Conservation (phyloP, 1,140 invertebrate species). For the Chelonus insularis region DNA sequence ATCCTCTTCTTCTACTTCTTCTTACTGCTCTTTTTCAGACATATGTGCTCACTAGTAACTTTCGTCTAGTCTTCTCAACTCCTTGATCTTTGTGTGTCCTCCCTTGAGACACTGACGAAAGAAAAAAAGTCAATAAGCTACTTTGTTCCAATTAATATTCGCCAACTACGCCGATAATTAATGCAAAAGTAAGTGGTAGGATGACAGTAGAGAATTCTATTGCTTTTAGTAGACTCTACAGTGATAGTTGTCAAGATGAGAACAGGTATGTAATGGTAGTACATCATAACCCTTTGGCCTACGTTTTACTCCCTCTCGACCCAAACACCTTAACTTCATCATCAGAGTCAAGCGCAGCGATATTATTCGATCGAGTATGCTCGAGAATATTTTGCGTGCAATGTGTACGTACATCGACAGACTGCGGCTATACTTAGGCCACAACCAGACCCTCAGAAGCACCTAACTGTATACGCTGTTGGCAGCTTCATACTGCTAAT, state of each 20-base stretch:
- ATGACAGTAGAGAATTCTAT: neutral
- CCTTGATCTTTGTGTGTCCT: neutral
- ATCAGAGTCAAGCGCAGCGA: slow-evolving; percentile 38
- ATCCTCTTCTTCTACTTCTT: neutral
- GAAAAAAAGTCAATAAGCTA: slow-evolving; percentile 26
- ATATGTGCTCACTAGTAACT: slow-evolving; percentile 22
- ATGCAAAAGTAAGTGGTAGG: slow-evolving; percentile 24
- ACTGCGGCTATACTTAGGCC: slow-evolving; percentile 37
- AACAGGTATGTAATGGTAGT: neutral
- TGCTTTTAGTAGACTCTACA: too few relatives aligned
- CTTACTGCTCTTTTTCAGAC: slow-evolving; percentile 4
- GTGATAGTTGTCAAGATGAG: too few relatives aligned
- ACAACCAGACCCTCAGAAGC: slow-evolving; percentile 18
- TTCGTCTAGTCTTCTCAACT: neutral
- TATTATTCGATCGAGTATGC: slow-evolving; percentile 45
- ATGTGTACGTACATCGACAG: slow-evolving; percentile 27
- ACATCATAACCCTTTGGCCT: neutral
- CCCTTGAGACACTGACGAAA: neutral
- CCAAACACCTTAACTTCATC: slow-evolving; percentile 41
- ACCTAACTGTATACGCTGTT: slow-evolving; percentile 25
- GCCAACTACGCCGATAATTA: slow-evolving; percentile 47
- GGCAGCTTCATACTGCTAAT: slow-evolving; percentile 37
- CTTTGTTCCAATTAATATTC: slow-evolving; percentile 43
- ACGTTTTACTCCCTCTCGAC: slow-evolving; percentile 5
- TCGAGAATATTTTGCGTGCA: slow-evolving; percentile 42